Evolutionary conservation across 2,797 vertebrate genomes (phyloP), one percentile per base, ranked within the genome.

Genomic region (Phoeniculus purpureus): DNA sequence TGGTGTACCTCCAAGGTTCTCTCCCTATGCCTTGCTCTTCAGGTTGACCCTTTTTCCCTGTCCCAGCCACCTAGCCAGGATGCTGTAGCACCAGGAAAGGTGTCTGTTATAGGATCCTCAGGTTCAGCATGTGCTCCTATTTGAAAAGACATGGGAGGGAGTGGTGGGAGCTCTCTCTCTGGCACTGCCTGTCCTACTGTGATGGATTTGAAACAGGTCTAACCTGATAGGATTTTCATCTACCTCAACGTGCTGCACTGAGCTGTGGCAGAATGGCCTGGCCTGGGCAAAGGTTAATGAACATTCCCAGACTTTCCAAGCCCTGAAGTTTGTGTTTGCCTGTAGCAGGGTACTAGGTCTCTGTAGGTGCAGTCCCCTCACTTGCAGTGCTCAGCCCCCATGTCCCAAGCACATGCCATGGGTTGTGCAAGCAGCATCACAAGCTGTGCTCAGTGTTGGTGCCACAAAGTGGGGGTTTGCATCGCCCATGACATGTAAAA

Each of bases 151-250:
- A 0, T 10, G 6, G 48, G 11, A 16, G 21, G 68, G 25, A 25
- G 25, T 0, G 0, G n/a, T 21, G 26, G 32, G 31, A 79, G n/a
- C 2, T 0, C 29, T 73, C 3, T 17, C 29, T 11, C 1, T 10
- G 59, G 37, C 51, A 34, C 71, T 55, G 43, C 72, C 50, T n/a
- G 2, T 40, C 26, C 80, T 1, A 0, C 34, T 23, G 0, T 61
- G 88, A 31, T 58, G 60, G 48, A 16, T 0, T 16, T 19, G 48
- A 62, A 48, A 64, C 83, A 80, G 70, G 37, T 72, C 32, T 59
- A 52, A 23, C 54, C 82, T 55, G 77, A 45, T 1, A 4, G 51
- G 37, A 31, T 68, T 78, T 78, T 51, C 67, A 54, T 59, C 72
- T 50, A 8, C 34, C 70, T 0, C 3, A 43, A 45, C n/a, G n/a